Evolutionary conservation across 2,888 invertebrate genomes (phyloP), one percentile per base, ranked within the genome.

Genomic region (Sesia bembeciformis): DNA sequence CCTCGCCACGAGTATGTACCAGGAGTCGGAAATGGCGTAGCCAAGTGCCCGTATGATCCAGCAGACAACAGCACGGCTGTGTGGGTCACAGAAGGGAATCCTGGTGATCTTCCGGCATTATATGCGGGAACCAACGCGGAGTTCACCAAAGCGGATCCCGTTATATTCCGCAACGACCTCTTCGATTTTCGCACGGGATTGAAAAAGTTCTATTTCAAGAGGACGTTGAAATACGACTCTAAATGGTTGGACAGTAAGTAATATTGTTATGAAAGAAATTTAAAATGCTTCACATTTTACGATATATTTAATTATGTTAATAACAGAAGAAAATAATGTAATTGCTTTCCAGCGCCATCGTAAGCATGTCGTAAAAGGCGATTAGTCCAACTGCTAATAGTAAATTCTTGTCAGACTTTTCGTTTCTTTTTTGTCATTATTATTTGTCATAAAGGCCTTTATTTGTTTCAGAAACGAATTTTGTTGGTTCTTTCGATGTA

Each of bases 41-140:
- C 93, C 52, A 92, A 93, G 70, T 94, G 94, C 72, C 94, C 94
- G 5, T 94, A 93, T 70, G 93, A 94, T 79, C 93, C 94, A 0
- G 91, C 91, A 56, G 93, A 94, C 78, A 94, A 94, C 83, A 93
- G 93, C 65, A 94, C 94, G 3, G 93, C 93, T 4, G 91, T 94
- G 43, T 94, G 93, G 91, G 92, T 93, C 75, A 93, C 92, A 55
- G 77, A 83, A 58, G 94, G 93, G 58, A 94, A 94, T 74, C 93
- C 93, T 54, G 93, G 92, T 56, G 90, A 88, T 46, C 79, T 93
- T 50, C 91, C 93, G 40, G 92, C 93, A 0, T 81, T 94, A 5
- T 94, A 94, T 78, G 92, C 94, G 8, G 94, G 93, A 40, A 94
- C 94, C 40, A 93, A 93, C 61, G 93, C 94, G 0, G 94, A 94